Base-by-base conservation (phyloP, 2,113 vertebrate species). In the Oryzias curvinotus region DNA sequence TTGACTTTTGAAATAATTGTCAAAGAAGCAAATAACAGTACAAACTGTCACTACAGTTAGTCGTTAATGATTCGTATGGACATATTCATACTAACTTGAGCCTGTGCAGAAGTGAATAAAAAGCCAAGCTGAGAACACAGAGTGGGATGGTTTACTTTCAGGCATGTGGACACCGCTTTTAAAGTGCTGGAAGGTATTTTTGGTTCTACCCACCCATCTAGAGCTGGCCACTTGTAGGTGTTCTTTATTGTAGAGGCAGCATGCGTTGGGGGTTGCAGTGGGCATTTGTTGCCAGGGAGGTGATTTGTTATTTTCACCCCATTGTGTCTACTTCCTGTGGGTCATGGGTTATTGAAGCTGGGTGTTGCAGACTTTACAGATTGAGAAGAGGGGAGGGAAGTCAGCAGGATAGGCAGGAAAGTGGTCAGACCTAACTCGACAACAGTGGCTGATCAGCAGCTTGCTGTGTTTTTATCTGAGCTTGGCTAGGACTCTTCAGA, bases 311-410 rank as follows among this genome's bases (percentile, higher is more conserved):
- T 95, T 96, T 96, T 96, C 93, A 96, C 90, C 92, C 92, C 89
- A 93, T 94, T 96, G 94, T 95, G 93, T 95, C 93, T 95, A 88
- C 91, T 96, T 98, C 94, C 95, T 97, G 92, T 90, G 88, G 94
- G 93, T 95, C 94, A 95, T 90, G 93, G 94, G 93, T 95, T 92
- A 92, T 84, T 91, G 92, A 93, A 93, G 92, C 91, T 91, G 94
- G 92, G 93, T 94, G 91, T 93, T 93, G 87, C 91, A 93, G 88
- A 91, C 85, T 71, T 79, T 25, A 85, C 19, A 55, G 84, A 85
- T 81, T 75, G 67, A 80, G 87, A 77, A 80, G 75, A 87, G 84
- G 85, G 78, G 77, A 84, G 83, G 87, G 85, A 83, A 87, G 87
- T 86, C 76, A 71, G 85, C 68, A 51, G 80, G 53, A 64, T 75